These are phyloP conservation scores for Alviniconcha strummeri DNA, from an alignment of 2,888 invertebrate genomes.

Conservation along the genomic window DNA sequence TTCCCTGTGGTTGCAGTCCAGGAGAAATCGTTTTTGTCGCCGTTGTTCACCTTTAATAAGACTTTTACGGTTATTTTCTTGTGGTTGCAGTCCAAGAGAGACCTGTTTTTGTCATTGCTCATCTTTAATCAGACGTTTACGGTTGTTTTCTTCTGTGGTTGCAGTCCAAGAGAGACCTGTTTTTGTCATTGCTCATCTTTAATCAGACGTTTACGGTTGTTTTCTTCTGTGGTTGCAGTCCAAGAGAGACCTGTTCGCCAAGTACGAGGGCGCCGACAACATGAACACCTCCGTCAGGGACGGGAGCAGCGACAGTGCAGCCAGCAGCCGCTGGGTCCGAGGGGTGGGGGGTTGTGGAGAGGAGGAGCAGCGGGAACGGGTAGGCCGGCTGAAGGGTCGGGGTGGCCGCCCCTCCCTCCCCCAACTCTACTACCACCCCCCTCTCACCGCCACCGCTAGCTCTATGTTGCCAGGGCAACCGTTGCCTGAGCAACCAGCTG, in stretches of 20 bases:
- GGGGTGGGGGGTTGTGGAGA: neutral
- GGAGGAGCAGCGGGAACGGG: conserved; percentile 22
- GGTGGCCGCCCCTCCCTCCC: conserved; percentile 20
- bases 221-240: neutral
- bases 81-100: conserved; percentile 32
- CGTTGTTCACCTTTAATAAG: too few relatives aligned
- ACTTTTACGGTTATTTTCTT: too few relatives aligned
- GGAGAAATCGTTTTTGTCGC: conserved; percentile 23
- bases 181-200: too few relatives aligned
- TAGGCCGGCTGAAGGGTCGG: conserved; percentile 1
- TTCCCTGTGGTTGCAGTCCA: neutral
- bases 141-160: too few relatives aligned
- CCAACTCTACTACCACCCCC: conserved; percentile 12
- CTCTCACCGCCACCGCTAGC: neutral
- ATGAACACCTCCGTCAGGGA: neutral
- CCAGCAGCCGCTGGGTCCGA: neutral
- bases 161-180: conserved; percentile 38
- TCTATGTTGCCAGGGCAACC: too few relatives aligned
- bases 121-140: too few relatives aligned
- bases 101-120: too few relatives aligned
- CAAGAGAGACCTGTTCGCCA: conserved; percentile 41
- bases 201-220: too few relatives aligned
- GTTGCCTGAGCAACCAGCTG: neutral
- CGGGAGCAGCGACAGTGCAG: neutral
- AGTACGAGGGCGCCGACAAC: conserved; percentile 13